These are phyloP conservation scores for Entomobrya proxima DNA, from an alignment of 2,888 invertebrate species.

Conservation along the genomic window DNA sequence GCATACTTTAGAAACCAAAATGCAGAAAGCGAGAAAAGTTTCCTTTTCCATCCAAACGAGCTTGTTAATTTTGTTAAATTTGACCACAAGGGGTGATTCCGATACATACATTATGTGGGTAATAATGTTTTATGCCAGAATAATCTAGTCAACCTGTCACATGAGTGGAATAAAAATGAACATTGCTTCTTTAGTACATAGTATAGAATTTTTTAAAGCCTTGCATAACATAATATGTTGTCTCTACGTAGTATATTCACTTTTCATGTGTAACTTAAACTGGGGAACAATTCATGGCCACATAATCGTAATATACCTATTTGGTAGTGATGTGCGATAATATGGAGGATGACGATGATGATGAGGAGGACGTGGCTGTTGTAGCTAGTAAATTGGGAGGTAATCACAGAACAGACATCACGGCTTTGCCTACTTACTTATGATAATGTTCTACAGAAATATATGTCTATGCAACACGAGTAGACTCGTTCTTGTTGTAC, in stretches of 20 bases:
- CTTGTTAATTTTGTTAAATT: slow-evolving; percentile 54
- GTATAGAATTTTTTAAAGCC: too few relatives aligned
- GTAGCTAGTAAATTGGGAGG: background rate
- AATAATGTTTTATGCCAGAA: slow-evolving; percentile 21
- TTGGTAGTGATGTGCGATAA: background rate
- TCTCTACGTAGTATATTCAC: too few relatives aligned
- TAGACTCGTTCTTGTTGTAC: background rate
- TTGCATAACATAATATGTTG: too few relatives aligned
- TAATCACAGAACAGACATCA: background rate
- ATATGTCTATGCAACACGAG: background rate
- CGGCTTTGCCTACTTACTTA: too few relatives aligned
- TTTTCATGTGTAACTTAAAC: too few relatives aligned
- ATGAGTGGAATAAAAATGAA: background rate
- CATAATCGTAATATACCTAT: background rate
- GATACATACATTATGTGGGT: slow-evolving; percentile 2
- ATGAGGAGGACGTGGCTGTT: background rate
- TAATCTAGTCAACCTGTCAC: slow-evolving; percentile 39
- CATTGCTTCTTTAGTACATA: too few relatives aligned
- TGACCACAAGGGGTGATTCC: slow-evolving; percentile 50
- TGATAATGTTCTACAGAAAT: background rate
- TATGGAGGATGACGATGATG: background rate
- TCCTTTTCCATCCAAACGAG: slow-evolving; percentile 15
- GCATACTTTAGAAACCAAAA: background rate
- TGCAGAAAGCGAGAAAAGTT: background rate
- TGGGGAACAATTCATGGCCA: background rate